phyloP scores from a whole-genome alignment of 2,888 invertebrate genomes.

The Drepana falcataria region DNA sequence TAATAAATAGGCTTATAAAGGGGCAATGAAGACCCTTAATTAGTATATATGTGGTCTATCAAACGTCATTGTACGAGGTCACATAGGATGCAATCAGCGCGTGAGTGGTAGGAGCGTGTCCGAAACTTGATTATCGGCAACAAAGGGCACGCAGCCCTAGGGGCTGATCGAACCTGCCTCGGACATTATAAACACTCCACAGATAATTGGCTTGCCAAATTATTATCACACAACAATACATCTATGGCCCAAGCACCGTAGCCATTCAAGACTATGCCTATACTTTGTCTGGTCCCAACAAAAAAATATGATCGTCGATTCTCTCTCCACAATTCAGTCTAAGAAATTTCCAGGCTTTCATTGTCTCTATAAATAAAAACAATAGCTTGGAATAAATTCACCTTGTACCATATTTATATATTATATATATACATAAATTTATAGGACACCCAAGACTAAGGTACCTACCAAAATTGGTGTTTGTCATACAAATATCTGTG shows the following conservation, averaged over 20 bases:
- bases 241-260: slow-evolving; percentile 7
- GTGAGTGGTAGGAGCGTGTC: slow-evolving; percentile 11
- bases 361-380: too few species aligned
- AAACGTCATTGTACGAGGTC: slow-evolving; percentile 10
- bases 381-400: too few species aligned
- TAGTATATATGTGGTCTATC: slow-evolving; percentile 3
- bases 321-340: too few species aligned
- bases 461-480: too few species aligned
- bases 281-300: too few species aligned
- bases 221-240: slow-evolving; percentile 10
- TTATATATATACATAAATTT: too few species aligned
- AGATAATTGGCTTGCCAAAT: slow-evolving; percentile 20
- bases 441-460: too few species aligned
- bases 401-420: too few species aligned
- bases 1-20: neutral
- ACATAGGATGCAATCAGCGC: slow-evolving; percentile 21
- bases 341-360: too few species aligned
- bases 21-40: neutral
- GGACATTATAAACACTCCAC: slow-evolving; percentile 15
- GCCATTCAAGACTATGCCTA: neutral
- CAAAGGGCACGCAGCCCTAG: slow-evolving; percentile 22
- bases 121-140: slow-evolving; percentile 26
- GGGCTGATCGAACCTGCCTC: slow-evolving; percentile 13
- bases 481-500: too few species aligned
- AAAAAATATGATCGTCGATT: too few species aligned